Conservation (phyloP, 2,113 vertebrate genomes). For the Geococcyx californianus region DNA sequence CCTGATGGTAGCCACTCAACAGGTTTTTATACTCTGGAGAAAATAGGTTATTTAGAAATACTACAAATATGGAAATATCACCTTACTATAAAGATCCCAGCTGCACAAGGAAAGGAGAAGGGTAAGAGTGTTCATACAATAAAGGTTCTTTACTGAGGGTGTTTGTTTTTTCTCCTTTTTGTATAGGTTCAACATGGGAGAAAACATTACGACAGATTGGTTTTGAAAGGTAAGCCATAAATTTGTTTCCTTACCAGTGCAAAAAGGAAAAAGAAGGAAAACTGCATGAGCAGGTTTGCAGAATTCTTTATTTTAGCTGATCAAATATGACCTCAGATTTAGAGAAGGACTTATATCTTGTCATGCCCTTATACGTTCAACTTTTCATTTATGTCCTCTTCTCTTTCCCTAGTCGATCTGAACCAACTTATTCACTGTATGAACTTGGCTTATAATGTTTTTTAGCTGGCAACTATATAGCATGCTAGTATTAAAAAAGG, state of each 20-base stretch:
- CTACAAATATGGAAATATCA: background rate
- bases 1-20: background rate
- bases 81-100: background rate
- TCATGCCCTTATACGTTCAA: background rate
- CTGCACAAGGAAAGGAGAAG: background rate
- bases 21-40: background rate
- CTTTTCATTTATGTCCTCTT: background rate
- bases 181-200: conserved; percentile 91
- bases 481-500: background rate
- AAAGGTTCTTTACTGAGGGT: background rate
- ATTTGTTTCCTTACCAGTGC: background rate
- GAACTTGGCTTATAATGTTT: background rate
- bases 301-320: background rate
- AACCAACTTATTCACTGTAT: background rate
- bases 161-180: conserved; percentile 55
- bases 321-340: background rate
- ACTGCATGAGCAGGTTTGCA: background rate
- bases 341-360: background rate
- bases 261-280: background rate
- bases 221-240: conserved; percentile 90
- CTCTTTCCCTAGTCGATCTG: background rate
- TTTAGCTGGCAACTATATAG: background rate
- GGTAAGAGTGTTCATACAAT: background rate
- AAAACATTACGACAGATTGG: conserved; percentile 94
- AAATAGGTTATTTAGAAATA: no score